Base-by-base conservation (phyloP, 2,113 vertebrate species). In the Setophaga kirtlandii region DNA sequence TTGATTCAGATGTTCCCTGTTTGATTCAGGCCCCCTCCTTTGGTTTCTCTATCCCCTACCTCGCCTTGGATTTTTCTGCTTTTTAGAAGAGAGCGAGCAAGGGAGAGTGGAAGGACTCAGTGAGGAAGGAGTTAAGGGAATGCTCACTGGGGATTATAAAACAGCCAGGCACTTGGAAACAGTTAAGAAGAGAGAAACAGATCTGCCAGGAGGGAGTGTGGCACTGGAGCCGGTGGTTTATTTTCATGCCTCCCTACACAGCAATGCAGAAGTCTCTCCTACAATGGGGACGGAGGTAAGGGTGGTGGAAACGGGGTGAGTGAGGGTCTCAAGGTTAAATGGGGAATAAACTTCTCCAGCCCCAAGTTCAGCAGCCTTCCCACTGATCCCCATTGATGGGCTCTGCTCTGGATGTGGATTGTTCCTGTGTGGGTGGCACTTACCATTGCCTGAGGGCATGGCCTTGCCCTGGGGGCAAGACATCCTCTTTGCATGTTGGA, bases 121-220 rank as follows among this genome's bases (percentile, higher is more conserved):
- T 35, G 88, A 96, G 88, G 94, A 96, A 95, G 82, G 97, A 96
- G 87, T 96, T 95, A 81, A 97, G 63, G 80, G 93, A 94, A 93
- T 96, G 83, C 94, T 95, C 89, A 65, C 91, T 91, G 65, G 95
- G 97, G 87, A 90, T 97, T 96, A 95, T 96, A 71, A 81, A 81
- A 91, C 95, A 98, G 84, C 94, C 87, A 83, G 84, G 87, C 88
- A 87, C 87, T 96, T 97, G 93, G 96, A 97, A 96, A 95, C 96
- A 96, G 95, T 97, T 96, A 96, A 94, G 95, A 87, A 97, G 83
- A 96, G 95, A 96, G 89, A 97, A 96, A 86, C 85, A 94, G 93
- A 92, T 97, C 94, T 82, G 92, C 94, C 95, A 91, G 94, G 94
- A 96, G 90, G 77, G 97, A 95, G 87, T 94, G 96, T 94, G 88